phyloP scores from a whole-genome alignment of 2,113 vertebrate genomes.

The Montifringilla adamsi region DNA sequence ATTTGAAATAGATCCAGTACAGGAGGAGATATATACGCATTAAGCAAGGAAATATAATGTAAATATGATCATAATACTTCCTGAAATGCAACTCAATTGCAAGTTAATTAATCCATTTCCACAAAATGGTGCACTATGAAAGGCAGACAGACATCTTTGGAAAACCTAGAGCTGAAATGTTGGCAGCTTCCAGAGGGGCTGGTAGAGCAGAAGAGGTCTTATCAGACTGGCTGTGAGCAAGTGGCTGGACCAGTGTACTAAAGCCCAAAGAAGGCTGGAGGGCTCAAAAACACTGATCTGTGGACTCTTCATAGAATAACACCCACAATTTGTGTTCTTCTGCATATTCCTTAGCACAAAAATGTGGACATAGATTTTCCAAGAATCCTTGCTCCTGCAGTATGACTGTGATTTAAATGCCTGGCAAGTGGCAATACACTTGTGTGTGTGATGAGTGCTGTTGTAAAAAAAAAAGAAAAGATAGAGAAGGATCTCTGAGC shows the following conservation, averaged over 20 bases:
- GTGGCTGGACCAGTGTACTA: neutral
- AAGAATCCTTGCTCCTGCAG: neutral
- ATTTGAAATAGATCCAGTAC: neutral
- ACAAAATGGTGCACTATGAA: neutral
- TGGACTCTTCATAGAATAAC: neutral
- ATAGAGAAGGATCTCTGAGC: neutral
- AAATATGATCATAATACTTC: neutral
- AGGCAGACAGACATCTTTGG: neutral
- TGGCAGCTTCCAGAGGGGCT: neutral
- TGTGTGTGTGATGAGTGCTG: neutral
- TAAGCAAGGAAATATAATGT: neutral
- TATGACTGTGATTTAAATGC: slow-evolving; percentile 2
- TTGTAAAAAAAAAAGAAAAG: neutral
- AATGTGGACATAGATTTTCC: neutral
- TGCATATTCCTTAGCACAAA: neutral
- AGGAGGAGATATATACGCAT: neutral
- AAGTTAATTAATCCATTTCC: neutral
- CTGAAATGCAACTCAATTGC: neutral
- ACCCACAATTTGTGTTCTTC: neutral
- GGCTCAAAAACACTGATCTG: neutral
- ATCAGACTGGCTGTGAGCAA: neutral
- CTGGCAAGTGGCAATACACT: slow-evolving; percentile 9
- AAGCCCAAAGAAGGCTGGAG: neutral
- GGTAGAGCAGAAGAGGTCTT: neutral
- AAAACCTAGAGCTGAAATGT: neutral